These are phyloP conservation scores for Ancistrus triradiatus DNA, from an alignment of 2,113 vertebrate species.

Conservation along the genomic window DNA sequence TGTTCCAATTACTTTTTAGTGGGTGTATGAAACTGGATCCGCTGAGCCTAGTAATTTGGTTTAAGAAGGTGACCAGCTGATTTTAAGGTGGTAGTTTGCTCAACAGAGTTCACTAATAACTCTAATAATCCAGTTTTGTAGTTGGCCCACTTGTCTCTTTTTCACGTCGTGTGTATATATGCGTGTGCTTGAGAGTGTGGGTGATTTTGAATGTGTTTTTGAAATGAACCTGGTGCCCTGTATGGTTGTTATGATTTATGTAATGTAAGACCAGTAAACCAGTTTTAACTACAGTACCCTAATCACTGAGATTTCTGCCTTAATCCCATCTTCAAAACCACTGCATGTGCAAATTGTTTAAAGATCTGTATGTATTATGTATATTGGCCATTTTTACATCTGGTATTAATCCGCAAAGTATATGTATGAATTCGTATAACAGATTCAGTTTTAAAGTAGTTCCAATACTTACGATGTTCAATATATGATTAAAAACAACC, in stretches of 20 bases:
- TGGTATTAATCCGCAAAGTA: constrained; percentile 16
- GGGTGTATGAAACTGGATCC: constrained; percentile 9
- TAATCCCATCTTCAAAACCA: not conserved
- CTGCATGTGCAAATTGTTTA: constrained; percentile 24
- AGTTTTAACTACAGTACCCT: not conserved
- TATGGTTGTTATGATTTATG: not conserved
- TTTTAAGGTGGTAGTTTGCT: not conserved
- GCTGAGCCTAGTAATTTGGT: no score
- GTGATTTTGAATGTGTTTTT: not conserved
- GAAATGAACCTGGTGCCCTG: not conserved
- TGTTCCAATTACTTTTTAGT: not conserved
- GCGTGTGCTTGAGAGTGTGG: not conserved
- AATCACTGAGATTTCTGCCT: not conserved
- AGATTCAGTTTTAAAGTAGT: not conserved
- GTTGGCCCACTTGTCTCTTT: not conserved
- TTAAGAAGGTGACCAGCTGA: not conserved
- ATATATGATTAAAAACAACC: no score
- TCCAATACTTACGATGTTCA: no score
- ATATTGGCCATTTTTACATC: constrained; percentile 1
- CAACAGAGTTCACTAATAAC: not conserved
- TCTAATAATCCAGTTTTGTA: constrained; percentile 24
- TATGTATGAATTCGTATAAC: not conserved
- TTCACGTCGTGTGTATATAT: not conserved
- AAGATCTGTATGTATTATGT: not conserved
- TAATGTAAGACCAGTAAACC: no score